These are phyloP conservation scores for Eurystomus gularis DNA, from an alignment of 2,113 vertebrate genomes.

Conservation along the genomic window DNA sequence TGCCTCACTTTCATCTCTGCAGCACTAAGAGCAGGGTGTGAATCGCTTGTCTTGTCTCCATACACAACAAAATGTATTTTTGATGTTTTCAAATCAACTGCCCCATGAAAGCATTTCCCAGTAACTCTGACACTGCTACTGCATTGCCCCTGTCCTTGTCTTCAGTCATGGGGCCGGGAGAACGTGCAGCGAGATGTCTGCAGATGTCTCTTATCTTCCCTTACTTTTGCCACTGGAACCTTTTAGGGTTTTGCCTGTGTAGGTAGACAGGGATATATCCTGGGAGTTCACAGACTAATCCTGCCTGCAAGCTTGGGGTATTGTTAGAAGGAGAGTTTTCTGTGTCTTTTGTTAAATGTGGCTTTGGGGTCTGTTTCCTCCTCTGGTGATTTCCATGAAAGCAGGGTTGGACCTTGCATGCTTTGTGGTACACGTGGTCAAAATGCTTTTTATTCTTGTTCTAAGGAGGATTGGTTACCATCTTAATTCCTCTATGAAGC, in stretches of 20 bases:
- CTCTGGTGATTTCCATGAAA: neutral
- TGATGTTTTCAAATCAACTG: neutral
- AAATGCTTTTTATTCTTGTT: neutral
- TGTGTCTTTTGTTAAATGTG: neutral
- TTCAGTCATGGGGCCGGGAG: fast-evolving
- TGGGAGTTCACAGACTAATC: neutral
- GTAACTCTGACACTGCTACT: neutral
- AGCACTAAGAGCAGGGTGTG: neutral
- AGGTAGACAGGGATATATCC: neutral
- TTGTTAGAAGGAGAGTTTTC: neutral
- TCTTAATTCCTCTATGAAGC: neutral
- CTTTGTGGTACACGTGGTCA: neutral
- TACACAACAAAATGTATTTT: neutral
- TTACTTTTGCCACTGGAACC: neutral
- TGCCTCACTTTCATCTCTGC: neutral
- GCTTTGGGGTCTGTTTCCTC: neutral
- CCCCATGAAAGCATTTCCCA: neutral
- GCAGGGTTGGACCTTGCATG: neutral
- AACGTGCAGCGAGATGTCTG: neutral
- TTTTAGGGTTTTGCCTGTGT: neutral
- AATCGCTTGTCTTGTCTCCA: neutral
- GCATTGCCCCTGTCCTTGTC: neutral
- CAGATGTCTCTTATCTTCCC: neutral
- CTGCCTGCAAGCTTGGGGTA: neutral
- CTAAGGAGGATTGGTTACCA: neutral